Base-by-base conservation (phyloP, 2,888 invertebrate genomes). In the Timandra comae region DNA sequence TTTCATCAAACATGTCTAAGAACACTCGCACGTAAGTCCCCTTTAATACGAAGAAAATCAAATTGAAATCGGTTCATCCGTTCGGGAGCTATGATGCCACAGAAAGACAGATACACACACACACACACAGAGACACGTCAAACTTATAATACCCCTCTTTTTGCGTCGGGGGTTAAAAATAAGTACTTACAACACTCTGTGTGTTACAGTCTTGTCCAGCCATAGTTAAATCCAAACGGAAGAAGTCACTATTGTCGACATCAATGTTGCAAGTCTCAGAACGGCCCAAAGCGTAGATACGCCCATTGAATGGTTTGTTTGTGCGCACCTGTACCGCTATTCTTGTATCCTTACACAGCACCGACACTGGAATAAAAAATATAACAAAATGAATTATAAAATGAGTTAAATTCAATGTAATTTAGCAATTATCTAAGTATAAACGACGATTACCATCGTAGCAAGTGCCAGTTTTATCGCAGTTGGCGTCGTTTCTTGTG, bases 201-300 rank as follows among this genome's bases (percentile, higher is more conserved):
- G 97, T 97, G 72, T 97, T 97, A 71, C 97, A 97, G 64, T 97
- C 97, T 69, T 97, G 96, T 24, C 97, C 97, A 43, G 89, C 93
- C 94, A 97, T 95, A 21, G 96, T 96, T 31, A 97, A 88, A 71
- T 97, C 97, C 40, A 97, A 87, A 52, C 96, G 89, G 89, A 97
- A 97, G 43, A 94, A 89, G 75, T 97, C 96, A 59, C 95, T 95
- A 79, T 96, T 96, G 62, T 93, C 91, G 10, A 97, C 96, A 69
- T 96, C 96, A 46, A 96, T 95, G 81, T 97, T 97, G 79, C 97
- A 97, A 23, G 97, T 97, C 79, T 97, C 97, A 0, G 96, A 96
- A 33, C 97, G 90, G 21, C 97, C 97, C 57, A 97, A 82, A 10
- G 97, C 97, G 72, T 97, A 97, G 68, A 97, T 96, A 41, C 97